Base-by-base conservation (phyloP, 1,140 invertebrate species). In the Stegodyphus dumicola region DNA sequence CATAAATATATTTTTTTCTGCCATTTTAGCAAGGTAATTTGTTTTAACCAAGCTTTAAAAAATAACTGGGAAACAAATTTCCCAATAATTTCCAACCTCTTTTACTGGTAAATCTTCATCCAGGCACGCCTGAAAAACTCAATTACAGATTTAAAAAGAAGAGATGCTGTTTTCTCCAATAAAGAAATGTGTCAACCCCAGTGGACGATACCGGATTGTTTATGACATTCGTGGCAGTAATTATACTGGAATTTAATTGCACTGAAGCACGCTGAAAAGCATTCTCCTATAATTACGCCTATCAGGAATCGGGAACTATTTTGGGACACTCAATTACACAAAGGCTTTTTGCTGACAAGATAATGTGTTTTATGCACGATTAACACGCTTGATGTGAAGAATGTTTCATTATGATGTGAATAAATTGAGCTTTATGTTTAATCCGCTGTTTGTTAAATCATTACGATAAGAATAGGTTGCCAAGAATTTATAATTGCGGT, bases 151-250 rank as follows among this genome's bases (percentile, higher is more conserved):
- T 33, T 33, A 33, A 33, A 33, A 33, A 33, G 33, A 33, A 33
- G 3, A 33, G 33, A 33, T 9, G 15, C 56, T 60, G 56, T 77
- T 64, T 73, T 73, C 11, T 71, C 48, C 33, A 49, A 69, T 73
- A 73, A 73, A 56, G 13, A 17, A 64, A 80, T 51, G n/a, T 67
- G 80, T 54, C 80, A 83, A 64, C 11, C 11, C 13, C 71, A 75
- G 80, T 54, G n/a, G 75, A 53, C 18, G 54, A 80, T 60, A 70
- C 33, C 9, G n/a, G 49, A 71, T 64, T 74, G 69, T 83, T 83
- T 75, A 83, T 75, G 70, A 73, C 80, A 83, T 52, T 75, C 11
- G 7, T n/a, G 65, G 56, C 56, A 70, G 66, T 79, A 69, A 79
- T 79, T 79, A 79, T n/a, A 18, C 10, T 9, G 33, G 51, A 70